Evolutionary conservation across 2,797 vertebrate species (phyloP).

Genomic region (Fundulus diaphanus): DNA sequence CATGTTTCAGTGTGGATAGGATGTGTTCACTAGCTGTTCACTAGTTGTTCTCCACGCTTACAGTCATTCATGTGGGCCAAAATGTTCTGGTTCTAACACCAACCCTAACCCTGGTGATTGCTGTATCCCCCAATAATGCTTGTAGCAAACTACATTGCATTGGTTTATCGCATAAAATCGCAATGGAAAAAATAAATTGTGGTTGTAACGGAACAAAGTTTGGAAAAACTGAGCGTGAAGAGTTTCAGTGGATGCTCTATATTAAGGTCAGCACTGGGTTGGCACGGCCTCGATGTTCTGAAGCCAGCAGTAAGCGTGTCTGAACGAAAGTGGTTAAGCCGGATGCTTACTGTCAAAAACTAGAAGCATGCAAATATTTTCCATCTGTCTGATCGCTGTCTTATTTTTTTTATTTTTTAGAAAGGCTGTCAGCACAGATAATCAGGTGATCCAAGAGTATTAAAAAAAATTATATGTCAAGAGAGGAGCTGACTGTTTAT

Average conservation of each 20-base stretch:
- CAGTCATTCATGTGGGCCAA: neutral
- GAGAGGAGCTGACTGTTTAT: neutral
- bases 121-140: neutral
- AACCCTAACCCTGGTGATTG: neutral
- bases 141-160: neutral
- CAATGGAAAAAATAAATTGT: neutral
- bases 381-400: neutral
- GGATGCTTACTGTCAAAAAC: neutral
- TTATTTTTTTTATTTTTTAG: conserved; percentile 4
- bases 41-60: neutral
- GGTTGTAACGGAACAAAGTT: too few species aligned
- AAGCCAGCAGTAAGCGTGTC: neutral
- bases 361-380: neutral
- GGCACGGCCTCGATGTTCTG: neutral
- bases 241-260: too few species aligned
- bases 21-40: neutral
- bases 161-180: neutral
- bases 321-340: neutral
- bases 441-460: neutral
- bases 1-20: neutral
- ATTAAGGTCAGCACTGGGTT: neutral
- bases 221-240: neutral
- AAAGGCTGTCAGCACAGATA: neutral
- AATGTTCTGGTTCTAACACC: neutral
- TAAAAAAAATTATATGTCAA: neutral